Conservation (phyloP, 2,888 invertebrate genomes). For the Drosophila incognita region DNA sequence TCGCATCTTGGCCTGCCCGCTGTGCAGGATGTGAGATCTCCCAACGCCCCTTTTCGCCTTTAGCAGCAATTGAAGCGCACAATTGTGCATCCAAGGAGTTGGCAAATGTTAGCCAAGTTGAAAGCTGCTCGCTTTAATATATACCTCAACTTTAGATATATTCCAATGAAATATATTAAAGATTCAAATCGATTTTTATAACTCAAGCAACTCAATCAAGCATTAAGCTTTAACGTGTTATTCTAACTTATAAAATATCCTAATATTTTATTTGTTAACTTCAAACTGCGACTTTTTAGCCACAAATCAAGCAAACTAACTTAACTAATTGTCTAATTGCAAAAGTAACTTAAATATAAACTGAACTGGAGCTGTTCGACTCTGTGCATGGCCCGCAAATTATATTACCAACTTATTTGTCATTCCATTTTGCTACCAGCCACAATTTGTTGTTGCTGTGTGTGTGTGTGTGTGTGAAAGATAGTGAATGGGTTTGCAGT, state of each 20-base stretch:
- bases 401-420: constrained; percentile 56
- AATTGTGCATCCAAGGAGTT: background rate
- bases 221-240: background rate
- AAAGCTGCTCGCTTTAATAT: background rate
- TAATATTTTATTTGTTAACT: background rate
- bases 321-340: constrained; percentile 26
- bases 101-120: background rate
- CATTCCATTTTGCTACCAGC: constrained; percentile 37
- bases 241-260: background rate
- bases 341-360: constrained; percentile 10
- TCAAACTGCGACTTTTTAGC: background rate
- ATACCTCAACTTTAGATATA: background rate
- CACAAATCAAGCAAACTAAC: background rate
- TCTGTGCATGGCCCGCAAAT: constrained; percentile 44
- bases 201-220: background rate
- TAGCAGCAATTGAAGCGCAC: constrained; percentile 19
- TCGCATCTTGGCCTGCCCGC: constrained; percentile 32
- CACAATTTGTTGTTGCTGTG: constrained; percentile 29
- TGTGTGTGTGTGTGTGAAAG: constrained; percentile 23
- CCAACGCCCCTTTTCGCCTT: constrained; percentile 4
- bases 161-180: background rate
- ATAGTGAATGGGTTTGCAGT: constrained; percentile 40
- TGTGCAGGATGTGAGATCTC: constrained; percentile 42
- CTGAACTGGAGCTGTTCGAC: constrained; percentile 2
- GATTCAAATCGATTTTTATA: background rate